Conservation (phyloP, 23 tunicate species). For the Styela plicata region DNA sequence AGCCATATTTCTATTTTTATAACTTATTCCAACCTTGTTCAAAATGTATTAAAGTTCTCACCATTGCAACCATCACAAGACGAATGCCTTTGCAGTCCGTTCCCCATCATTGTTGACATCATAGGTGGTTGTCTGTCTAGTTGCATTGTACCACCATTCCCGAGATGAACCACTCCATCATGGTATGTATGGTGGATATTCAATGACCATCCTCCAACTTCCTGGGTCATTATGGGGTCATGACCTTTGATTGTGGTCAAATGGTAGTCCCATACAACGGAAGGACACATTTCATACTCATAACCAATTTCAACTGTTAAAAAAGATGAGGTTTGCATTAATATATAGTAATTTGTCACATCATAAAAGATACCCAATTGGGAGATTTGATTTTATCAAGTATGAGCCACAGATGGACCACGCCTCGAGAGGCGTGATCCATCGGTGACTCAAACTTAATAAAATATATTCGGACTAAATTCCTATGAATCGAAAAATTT, state of each 20-base stretch:
- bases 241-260: conserved; percentile 50
- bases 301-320: conserved; percentile 76
- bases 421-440: too few species aligned
- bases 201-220: conserved; percentile 73
- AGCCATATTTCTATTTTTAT: too few species aligned
- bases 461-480: too few species aligned
- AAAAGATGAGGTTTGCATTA: too few species aligned
- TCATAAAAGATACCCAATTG: too few species aligned
- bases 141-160: conserved; percentile 72
- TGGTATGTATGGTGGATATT: conserved; percentile 78
- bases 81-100: conserved; percentile 56
- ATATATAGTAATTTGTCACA: too few species aligned
- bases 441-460: too few species aligned
- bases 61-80: conserved; percentile 64
- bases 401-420: too few species aligned
- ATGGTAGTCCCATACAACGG: conserved; percentile 65
- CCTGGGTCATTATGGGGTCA: conserved; percentile 32
- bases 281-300: conserved; percentile 49
- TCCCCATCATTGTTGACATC: conserved; percentile 88
- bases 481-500: too few species aligned
- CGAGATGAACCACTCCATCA: conserved; percentile 75
- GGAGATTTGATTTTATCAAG: too few species aligned
- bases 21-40: too few species aligned
- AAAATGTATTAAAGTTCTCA: too few species aligned
- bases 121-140: conserved; percentile 79